Percentiles rank a stretch among this genome's conserved stretches.
Evolutionary conservation across 2,113 vertebrate genomes (phyloP).

Genomic region (Laticauda laticaudata): DNA sequence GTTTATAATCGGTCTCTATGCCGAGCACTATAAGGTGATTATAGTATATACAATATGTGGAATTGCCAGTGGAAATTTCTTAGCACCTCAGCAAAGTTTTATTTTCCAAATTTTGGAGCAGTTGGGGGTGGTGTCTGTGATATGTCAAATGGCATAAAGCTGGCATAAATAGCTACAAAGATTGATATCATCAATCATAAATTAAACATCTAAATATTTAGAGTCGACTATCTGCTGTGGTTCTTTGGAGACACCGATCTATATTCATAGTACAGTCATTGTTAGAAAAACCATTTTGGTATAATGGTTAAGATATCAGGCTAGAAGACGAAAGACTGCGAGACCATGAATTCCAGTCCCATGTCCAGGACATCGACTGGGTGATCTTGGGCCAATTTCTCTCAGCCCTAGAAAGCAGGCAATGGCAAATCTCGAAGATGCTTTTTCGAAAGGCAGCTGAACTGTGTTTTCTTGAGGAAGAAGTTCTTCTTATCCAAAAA

Average conservation of each 20-base stretch:
- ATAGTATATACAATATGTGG: not conserved
- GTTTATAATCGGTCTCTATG: not conserved
- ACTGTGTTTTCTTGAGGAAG: not conserved
- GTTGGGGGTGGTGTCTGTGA: not conserved
- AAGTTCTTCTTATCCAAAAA: not conserved
- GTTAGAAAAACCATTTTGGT: not conserved
- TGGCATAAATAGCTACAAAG: not conserved
- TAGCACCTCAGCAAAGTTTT: not conserved
- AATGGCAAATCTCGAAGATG: not conserved
- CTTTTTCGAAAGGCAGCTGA: not conserved
- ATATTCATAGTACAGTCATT: not conserved
- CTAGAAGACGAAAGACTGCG: not conserved
- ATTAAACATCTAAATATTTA: not conserved
- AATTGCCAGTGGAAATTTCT: not conserved
- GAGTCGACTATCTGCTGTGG: not conserved
- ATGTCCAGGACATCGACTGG: not conserved
- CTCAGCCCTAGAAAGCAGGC: not conserved
- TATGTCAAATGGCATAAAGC: not conserved
- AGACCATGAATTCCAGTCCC: not conserved
- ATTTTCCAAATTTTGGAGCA: not conserved
- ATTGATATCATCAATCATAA: not conserved
- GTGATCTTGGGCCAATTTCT: not conserved
- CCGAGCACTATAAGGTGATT: not conserved
- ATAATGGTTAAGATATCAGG: not conserved
- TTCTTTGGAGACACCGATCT: not conserved